Conservation (phyloP, 2,888 invertebrate species). For the Torymus aiolomorphi region DNA sequence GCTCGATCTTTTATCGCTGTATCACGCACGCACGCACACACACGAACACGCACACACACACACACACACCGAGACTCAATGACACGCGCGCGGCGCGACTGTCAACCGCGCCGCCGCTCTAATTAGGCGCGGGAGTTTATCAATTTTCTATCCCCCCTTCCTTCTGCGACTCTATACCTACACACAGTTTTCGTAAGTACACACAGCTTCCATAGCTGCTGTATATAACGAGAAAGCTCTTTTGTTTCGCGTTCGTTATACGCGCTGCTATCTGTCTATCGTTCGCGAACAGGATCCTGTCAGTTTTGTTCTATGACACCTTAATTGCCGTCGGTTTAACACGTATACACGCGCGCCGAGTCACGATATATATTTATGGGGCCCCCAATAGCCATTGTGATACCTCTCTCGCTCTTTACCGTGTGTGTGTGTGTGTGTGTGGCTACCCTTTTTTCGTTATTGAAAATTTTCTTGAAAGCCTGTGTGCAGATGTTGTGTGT, state of each 20-base stretch:
- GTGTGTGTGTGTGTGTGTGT: neutral
- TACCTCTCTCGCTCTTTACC: neutral
- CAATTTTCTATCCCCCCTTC: conserved; percentile 13
- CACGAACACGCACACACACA: no score
- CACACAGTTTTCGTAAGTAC: no score
- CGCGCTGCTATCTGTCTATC: conserved; percentile 22
- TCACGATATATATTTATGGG: conserved; percentile 51
- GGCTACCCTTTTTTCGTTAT: neutral
- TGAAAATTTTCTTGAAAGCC: conserved; percentile 19
- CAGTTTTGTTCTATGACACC: conserved; percentile 55
- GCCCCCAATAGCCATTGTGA: conserved; percentile 38
- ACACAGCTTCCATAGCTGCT: no score
- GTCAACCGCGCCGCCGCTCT: conserved; percentile 35
- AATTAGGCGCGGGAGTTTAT: conserved; percentile 42
- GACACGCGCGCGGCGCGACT: conserved; percentile 30
- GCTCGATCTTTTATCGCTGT: neutral
- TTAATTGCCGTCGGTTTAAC: conserved; percentile 54
- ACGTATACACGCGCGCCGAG: conserved; percentile 47
- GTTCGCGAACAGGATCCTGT: conserved; percentile 54
- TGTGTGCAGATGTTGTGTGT: no score
- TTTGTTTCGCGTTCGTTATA: conserved; percentile 39
- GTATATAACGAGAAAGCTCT: conserved; percentile 20
- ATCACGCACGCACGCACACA: no score
- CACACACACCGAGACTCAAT: conserved; percentile 30
- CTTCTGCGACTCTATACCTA: no score